These are phyloP conservation scores for Arothron firmamentum DNA, from an alignment of 2,113 vertebrate genomes.

Conservation along the genomic window DNA sequence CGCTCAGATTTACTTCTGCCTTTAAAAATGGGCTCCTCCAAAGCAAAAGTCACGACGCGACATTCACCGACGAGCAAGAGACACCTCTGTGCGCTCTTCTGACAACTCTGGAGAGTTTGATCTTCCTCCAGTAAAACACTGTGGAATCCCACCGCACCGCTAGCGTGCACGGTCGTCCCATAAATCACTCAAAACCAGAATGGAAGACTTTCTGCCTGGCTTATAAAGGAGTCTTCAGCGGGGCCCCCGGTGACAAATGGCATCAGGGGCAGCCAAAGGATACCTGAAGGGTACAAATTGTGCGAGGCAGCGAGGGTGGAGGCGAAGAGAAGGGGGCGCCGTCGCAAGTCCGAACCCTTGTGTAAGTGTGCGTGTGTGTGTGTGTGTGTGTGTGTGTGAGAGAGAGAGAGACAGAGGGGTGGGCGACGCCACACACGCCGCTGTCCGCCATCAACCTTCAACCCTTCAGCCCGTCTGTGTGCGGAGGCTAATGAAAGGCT, in stretches of 20 bases:
- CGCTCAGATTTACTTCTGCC: no score
- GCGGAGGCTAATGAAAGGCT: slow-evolving; percentile 65
- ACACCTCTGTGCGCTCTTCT: background rate
- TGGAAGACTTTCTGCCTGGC: slow-evolving; percentile 19
- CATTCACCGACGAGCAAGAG: no score
- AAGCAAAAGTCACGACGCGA: no score
- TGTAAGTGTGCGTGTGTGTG: slow-evolving; percentile 66
- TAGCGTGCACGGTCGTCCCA: slow-evolving; percentile 24
- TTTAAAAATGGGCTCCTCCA: no score
- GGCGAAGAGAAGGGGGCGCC: slow-evolving; percentile 16
- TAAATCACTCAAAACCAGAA: slow-evolving; percentile 53
- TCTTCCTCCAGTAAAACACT: slow-evolving; percentile 18
- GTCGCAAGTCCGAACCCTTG: slow-evolving; percentile 56
- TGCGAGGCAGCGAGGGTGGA: slow-evolving; percentile 29
- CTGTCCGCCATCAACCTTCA: slow-evolving; percentile 73
- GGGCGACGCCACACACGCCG: slow-evolving; percentile 28
- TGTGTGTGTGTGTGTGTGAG: slow-evolving; percentile 56
- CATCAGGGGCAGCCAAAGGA: slow-evolving; percentile 47
- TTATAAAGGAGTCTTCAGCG: slow-evolving; percentile 49
- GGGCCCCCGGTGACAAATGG: slow-evolving; percentile 55
- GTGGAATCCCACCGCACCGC: slow-evolving; percentile 2
- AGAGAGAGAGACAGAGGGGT: no score
- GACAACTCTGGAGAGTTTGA: slow-evolving; percentile 35
- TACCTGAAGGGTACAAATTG: slow-evolving; percentile 66
- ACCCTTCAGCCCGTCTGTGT: slow-evolving; percentile 68